These are phyloP conservation scores for Xiphorhynchus erythropygius DNA, from an alignment of 2,797 vertebrate genomes.

Conservation along the genomic window DNA sequence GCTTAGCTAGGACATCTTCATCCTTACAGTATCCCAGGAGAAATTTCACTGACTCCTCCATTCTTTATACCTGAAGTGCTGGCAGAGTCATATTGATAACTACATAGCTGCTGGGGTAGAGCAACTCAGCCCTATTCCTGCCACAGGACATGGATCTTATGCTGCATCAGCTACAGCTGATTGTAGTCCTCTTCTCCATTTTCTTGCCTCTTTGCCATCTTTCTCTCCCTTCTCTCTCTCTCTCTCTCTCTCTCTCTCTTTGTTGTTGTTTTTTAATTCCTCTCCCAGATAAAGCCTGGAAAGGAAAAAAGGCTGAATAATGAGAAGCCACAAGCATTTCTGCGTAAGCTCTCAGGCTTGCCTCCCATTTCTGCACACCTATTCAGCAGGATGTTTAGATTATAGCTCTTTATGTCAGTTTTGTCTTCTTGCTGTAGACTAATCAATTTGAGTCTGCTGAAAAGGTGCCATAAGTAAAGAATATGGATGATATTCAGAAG, in stretches of 20 bases:
- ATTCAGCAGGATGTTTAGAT: neutral
- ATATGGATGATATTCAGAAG: neutral
- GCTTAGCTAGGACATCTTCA: neutral
- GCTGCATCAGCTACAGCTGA: neutral
- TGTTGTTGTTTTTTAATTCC: neutral
- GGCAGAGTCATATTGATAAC: neutral
- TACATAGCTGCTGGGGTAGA: rapidly evolving
- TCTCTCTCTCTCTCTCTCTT: too few species aligned
- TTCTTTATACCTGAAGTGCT: neutral
- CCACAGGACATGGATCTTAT: neutral
- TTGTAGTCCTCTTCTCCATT: neutral
- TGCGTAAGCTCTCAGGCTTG: neutral
- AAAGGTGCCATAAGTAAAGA: neutral
- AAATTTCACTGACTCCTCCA: neutral
- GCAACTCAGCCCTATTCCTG: neutral
- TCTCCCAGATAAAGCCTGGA: neutral
- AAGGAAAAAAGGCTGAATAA: neutral
- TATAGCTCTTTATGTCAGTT: neutral
- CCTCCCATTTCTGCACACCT: neutral
- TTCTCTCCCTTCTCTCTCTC: neutral
- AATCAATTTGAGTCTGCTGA: neutral
- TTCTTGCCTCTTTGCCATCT: neutral
- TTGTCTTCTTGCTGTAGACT: neutral
- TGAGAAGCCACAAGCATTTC: neutral
- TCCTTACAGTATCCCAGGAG: neutral